phyloP scores from a whole-genome alignment of 1,140 invertebrate species.

The Ectropis grisescens region DNA sequence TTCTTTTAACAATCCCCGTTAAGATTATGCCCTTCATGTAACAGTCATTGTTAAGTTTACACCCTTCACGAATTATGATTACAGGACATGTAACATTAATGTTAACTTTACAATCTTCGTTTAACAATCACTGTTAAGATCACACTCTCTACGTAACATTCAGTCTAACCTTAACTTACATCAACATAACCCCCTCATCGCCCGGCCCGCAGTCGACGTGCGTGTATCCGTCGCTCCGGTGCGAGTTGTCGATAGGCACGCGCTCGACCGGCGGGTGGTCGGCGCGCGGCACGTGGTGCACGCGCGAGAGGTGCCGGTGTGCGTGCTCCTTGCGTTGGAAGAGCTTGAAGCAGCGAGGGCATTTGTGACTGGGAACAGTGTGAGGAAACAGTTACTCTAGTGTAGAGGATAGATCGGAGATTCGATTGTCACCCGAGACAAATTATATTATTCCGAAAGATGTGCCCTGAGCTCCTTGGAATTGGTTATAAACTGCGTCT shows the following conservation, averaged over 20 bases:
- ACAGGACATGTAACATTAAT: not conserved
- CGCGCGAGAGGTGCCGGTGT: not conserved
- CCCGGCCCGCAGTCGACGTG: too few relatives aligned
- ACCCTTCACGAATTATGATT: constrained; percentile 12
- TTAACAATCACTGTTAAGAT: constrained; percentile 4
- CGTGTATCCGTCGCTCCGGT: constrained; percentile 1
- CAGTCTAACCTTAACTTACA: too few relatives aligned
- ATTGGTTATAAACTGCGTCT: too few relatives aligned
- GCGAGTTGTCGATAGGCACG: constrained; percentile 2
- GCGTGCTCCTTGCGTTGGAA: constrained; percentile 3
- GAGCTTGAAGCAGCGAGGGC: constrained; percentile 4
- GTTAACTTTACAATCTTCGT: not conserved
- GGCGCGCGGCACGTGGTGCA: constrained; percentile 1
- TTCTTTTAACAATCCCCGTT: too few relatives aligned
- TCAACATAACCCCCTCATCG: too few relatives aligned
- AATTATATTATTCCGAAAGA: too few relatives aligned
- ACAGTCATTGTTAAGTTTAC: too few relatives aligned
- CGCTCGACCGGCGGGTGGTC: too few relatives aligned
- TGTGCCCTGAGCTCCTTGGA: too few relatives aligned
- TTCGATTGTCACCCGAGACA: too few relatives aligned
- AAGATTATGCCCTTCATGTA: too few relatives aligned
- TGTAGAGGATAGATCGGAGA: too few relatives aligned
- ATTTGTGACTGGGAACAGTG: constrained; percentile 4
- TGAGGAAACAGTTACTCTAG: not conserved
- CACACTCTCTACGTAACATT: not conserved